Conservation (phyloP, 1,140 invertebrate species). For the Listronotus oregonensis region DNA sequence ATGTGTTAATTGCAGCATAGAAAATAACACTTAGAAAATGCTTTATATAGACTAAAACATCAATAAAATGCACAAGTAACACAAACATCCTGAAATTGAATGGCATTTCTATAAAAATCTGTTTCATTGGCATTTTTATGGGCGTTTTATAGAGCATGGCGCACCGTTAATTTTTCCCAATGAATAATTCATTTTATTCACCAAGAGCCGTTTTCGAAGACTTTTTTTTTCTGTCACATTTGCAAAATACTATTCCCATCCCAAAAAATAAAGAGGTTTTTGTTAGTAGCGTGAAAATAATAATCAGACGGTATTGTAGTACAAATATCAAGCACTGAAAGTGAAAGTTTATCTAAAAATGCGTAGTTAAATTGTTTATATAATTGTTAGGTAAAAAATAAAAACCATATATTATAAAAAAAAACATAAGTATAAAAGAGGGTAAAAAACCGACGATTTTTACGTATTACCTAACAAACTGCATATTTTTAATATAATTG, state of each 20-base stretch:
- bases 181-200: conserved; percentile 37
- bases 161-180: conserved; percentile 41
- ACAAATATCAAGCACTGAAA: too few species aligned
- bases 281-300: conserved; percentile 7
- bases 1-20: conserved; percentile 15
- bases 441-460: too few species aligned
- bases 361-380: background rate
- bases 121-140: conserved; percentile 35
- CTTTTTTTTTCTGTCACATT: conserved; percentile 36
- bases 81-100: conserved; percentile 33
- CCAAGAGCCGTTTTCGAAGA: conserved; percentile 28
- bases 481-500: too few species aligned
- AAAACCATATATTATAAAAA: too few species aligned
- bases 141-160: conserved; percentile 29
- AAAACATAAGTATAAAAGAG: too few species aligned
- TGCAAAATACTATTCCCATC: conserved; percentile 27
- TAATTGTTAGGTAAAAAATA: too few species aligned
- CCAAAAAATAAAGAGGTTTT: conserved; percentile 19
- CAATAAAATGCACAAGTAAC: conserved; percentile 30
- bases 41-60: conserved; percentile 17
- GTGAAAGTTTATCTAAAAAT: too few species aligned
- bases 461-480: too few species aligned
- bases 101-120: conserved; percentile 39
- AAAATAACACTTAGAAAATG: conserved; percentile 26
- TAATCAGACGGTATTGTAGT: too few species aligned